phyloP scores from a whole-genome alignment of 2,113 vertebrate genomes.

The Ammodytes marinus region DNA sequence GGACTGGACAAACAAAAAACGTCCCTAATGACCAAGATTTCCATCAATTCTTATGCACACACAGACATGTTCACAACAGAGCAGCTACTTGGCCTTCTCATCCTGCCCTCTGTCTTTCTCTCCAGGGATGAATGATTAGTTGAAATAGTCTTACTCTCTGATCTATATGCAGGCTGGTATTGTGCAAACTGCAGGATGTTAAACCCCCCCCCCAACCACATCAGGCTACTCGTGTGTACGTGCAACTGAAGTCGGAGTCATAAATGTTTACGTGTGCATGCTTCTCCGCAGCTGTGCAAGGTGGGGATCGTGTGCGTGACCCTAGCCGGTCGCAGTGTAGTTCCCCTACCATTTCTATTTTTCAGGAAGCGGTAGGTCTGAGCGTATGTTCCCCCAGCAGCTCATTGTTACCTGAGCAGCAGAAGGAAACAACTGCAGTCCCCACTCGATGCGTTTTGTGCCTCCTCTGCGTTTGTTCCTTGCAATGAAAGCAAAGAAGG shows the following conservation, averaged over 20 bases:
- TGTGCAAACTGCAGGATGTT: constrained; percentile 65
- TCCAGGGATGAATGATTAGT: constrained; percentile 19
- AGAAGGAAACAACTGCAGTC: constrained; percentile 79
- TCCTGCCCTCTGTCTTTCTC: constrained; percentile 41
- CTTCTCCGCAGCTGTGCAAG: constrained; percentile 65
- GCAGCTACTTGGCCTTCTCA: constrained; percentile 13
- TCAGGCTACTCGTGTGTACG: neutral
- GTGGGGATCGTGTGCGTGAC: constrained; percentile 46
- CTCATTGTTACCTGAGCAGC: constrained; percentile 79
- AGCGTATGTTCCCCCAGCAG: constrained; percentile 43
- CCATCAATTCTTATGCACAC: constrained; percentile 55
- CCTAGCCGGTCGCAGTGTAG: neutral
- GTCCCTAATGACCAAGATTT: constrained; percentile 69
- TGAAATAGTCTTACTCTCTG: constrained; percentile 24
- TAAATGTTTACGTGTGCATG: constrained; percentile 9
- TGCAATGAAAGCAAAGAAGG: constrained; percentile 47
- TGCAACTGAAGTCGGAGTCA: constrained; percentile 2
- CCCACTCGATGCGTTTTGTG: constrained; percentile 49
- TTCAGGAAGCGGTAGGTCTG: constrained; percentile 62
- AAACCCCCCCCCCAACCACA: constrained; percentile 3
- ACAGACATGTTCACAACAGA: constrained; percentile 20
- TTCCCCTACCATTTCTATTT: constrained; percentile 44
- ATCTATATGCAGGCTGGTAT: constrained; percentile 56
- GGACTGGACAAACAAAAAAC: constrained; percentile 66
- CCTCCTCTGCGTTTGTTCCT: constrained; percentile 52